Percentiles rank a stretch among this genome's conserved stretches.
Conservation (phyloP, 2,797 vertebrate species). For the Sebastes vulpes region DNA sequence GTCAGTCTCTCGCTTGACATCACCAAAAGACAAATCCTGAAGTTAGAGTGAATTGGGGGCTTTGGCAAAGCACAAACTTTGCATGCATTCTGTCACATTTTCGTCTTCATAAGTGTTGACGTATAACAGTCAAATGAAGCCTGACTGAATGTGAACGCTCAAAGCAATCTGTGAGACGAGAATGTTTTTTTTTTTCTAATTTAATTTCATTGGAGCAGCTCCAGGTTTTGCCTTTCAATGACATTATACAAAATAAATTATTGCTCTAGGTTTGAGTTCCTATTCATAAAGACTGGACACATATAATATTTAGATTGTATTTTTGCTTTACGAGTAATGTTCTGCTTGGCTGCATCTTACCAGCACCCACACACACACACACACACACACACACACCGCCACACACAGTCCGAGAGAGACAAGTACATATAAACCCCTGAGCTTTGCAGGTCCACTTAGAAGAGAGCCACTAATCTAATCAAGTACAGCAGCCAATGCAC, state of each 20-base stretch:
- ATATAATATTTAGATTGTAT: conserved; percentile 8
- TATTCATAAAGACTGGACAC: conserved; percentile 12
- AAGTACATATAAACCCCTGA: conserved; percentile 56
- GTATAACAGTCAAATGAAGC: conserved; percentile 20
- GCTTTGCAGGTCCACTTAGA: conserved; percentile 73
- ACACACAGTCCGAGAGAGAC: conserved; percentile 17
- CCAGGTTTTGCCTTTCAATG: conserved; percentile 19
- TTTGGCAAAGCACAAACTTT: conserved; percentile 22
- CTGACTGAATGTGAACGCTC: conserved; percentile 6
- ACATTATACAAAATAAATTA: conserved; percentile 18
- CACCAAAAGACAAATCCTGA: neutral
- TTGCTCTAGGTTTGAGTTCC: neutral
- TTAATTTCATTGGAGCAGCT: conserved; percentile 8
- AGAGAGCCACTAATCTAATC: conserved; percentile 76
- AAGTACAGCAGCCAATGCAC: conserved; percentile 75
- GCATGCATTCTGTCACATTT: conserved; percentile 8
- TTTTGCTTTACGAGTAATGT: conserved; percentile 18
- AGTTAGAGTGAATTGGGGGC: conserved; percentile 11
- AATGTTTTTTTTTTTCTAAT: neutral
- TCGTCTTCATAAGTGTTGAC: conserved; percentile 16
- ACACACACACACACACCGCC: conserved; percentile 21
- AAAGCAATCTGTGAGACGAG: neutral
- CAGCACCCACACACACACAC: neutral
- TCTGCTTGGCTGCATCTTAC: conserved; percentile 28
- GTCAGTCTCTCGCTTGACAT: neutral